phyloP scores from a whole-genome alignment of 2,113 vertebrate species.

The Suncus etruscus region DNA sequence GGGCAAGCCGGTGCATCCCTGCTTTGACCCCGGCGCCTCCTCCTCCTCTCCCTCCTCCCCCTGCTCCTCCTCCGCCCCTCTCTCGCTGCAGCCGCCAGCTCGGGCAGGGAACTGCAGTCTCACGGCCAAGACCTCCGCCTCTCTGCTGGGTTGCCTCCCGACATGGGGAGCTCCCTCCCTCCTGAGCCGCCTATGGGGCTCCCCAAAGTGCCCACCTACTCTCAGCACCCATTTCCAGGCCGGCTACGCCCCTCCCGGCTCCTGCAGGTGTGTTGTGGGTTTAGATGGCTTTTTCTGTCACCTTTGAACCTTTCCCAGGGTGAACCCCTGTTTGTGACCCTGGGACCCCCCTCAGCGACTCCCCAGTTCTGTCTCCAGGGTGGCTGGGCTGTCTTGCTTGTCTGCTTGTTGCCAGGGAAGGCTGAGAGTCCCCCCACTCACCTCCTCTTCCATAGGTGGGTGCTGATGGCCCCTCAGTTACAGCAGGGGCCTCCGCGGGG shows the following conservation, averaged over 20 bases:
- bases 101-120: slow-evolving; percentile 34
- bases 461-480: neutral
- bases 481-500: fast-evolving
- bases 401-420: slow-evolving; percentile 71
- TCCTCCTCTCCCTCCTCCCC: too few relatives aligned
- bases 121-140: slow-evolving; percentile 19
- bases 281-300: too few relatives aligned
- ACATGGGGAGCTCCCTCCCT: slow-evolving; percentile 40
- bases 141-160: slow-evolving; percentile 57
- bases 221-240: slow-evolving; percentile 21
- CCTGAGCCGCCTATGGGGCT: too few relatives aligned
- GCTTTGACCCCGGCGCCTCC: slow-evolving; percentile 18
- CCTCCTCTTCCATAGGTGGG: neutral
- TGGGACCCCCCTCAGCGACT: too few relatives aligned
- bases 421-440: neutral
- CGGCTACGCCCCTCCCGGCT: neutral
- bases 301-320: too few relatives aligned
- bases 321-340: too few relatives aligned
- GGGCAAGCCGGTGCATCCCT: neutral
- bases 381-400: neutral
- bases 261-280: too few relatives aligned
- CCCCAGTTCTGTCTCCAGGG: too few relatives aligned
- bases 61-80: too few relatives aligned
- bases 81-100: neutral
- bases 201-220: neutral